Evolutionary conservation across 35 echinoderm and acorn worm species (phyloP), one percentile per base, ranked within the genome.

Genomic region (Holothuria glaberrima): DNA sequence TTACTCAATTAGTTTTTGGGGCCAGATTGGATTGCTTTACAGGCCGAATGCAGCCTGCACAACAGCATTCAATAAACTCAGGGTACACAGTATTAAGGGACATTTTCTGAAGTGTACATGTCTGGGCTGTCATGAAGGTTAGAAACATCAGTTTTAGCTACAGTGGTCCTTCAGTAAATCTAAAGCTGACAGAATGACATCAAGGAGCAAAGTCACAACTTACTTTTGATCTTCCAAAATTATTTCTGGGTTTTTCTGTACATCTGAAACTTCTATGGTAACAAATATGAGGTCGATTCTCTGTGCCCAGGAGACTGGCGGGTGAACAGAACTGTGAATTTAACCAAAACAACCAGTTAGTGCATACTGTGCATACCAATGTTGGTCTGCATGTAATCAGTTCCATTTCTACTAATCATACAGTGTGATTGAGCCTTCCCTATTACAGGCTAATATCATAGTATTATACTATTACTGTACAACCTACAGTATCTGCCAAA

Each of bases 241-340:
- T 28, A 84, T 84, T 18, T 48, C 27, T 31, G 52, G 80, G 21
- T 61, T 84, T n/a, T 82, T 82, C 56, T 84, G 27, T 61, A 84
- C 80, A 84, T 84, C 80, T 9, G 80, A 38, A 29, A 84, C 80
- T 84, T 84, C 54, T 84, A 84, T 84, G 4, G 80, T 84, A 84
- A 84, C 1, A 56, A 84, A 84, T 13, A 84, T 32, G 12, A 61
- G 61, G 33, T 84, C 80, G 4, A 12, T 32, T 24, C 57, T 84
- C 80, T 84, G 80, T 61, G 80, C 80, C 80, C 80, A 84, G 25
- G 20, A 25, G 58, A 31, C 59, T 5, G 80, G 80, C 21, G 80
- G 80, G 30, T 84, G 80, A 58, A 84, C 80, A 12, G 54, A 32
- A 10, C 80, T 84, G 38, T 22, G 30, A 38, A n/a, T 22, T 14